phyloP scores from a whole-genome alignment of 2,888 invertebrate genomes.

The Tetramorium bicarinatum region DNA sequence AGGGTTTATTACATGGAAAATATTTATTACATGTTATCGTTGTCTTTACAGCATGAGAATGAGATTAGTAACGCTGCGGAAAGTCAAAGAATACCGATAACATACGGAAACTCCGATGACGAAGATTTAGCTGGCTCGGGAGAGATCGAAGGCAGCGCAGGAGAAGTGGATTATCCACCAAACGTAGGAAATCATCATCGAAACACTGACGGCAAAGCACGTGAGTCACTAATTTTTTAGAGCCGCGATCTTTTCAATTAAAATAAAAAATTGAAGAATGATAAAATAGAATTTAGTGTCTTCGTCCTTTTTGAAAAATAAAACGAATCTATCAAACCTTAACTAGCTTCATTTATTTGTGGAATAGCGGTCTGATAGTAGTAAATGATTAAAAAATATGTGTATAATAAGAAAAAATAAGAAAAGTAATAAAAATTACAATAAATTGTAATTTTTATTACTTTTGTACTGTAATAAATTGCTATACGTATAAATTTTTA shows the following conservation, averaged over 20 bases:
- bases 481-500: background rate
- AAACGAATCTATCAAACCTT: background rate
- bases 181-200: constrained; percentile 28
- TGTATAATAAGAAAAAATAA: background rate
- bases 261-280: constrained; percentile 9
- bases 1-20: background rate
- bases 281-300: background rate
- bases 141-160: constrained; percentile 80
- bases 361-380: background rate
- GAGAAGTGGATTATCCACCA: background rate
- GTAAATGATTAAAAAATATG: background rate
- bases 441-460: too few relatives aligned
- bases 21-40: background rate
- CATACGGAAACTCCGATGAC: constrained; percentile 76
- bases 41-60: constrained; percentile 61
- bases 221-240: constrained; percentile 79
- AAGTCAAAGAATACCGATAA: constrained; percentile 57
- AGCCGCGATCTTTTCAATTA: constrained; percentile 72
- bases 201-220: constrained; percentile 66
- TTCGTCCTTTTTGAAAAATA: background rate
- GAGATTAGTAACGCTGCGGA: constrained; percentile 72
- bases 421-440: background rate
- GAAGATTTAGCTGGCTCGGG: constrained; percentile 83
- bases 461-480: too few relatives aligned
- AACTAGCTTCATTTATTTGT: background rate